Conservation (phyloP, 2,113 vertebrate genomes). For the Tautogolabrus adspersus region DNA sequence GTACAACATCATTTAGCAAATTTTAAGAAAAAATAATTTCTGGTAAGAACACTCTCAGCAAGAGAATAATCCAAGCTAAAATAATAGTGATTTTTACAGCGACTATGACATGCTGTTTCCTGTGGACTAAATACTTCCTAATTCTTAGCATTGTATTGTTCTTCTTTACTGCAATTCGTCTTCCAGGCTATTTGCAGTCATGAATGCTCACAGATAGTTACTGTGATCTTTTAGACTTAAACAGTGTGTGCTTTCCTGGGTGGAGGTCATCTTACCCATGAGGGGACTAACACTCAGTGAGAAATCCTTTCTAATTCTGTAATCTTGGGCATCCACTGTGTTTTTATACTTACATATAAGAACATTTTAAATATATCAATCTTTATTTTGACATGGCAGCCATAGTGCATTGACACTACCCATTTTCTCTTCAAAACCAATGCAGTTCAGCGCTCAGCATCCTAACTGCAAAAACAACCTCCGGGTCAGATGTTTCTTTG, state of each 20-base stretch:
- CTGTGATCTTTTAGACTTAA: constrained; percentile 33
- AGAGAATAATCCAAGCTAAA: too few relatives aligned
- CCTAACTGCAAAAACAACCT: too few relatives aligned
- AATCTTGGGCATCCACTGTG: neutral
- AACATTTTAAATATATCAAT: neutral
- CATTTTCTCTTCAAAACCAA: too few relatives aligned
- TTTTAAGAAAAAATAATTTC: too few relatives aligned
- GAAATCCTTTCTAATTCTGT: constrained; percentile 9
- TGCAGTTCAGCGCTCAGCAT: too few relatives aligned
- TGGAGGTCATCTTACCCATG: constrained; percentile 24
- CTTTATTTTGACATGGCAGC: neutral
- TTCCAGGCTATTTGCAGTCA: constrained; percentile 14
- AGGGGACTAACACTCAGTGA: constrained; percentile 17
- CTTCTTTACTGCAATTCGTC: constrained; percentile 34
- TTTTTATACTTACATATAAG: neutral
- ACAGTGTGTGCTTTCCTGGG: constrained; percentile 3
- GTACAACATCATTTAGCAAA: too few relatives aligned
- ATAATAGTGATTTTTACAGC: too few relatives aligned
- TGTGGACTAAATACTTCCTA: neutral
- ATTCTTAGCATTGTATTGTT: constrained; percentile 22
- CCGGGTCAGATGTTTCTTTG: too few relatives aligned
- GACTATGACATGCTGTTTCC: too few relatives aligned
- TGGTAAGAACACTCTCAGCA: too few relatives aligned
- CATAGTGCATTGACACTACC: too few relatives aligned
- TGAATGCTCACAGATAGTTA: constrained; percentile 28